phyloP scores from a whole-genome alignment of 2,888 invertebrate genomes.

The Parasteatoda lunata region DNA sequence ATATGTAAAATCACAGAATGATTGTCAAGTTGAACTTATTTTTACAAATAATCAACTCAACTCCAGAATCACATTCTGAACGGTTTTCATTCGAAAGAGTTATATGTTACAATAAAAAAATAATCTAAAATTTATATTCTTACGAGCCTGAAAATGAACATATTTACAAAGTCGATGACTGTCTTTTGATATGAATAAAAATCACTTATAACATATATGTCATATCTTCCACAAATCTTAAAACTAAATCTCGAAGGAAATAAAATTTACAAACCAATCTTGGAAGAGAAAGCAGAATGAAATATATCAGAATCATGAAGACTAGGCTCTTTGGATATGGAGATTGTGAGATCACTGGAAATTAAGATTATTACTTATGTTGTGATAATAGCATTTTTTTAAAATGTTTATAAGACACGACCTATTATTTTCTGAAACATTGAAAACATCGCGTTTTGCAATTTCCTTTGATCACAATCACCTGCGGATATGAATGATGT shows the following conservation, averaged over 20 bases:
- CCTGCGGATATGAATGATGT: slow-evolving; percentile 3
- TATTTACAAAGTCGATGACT: slow-evolving; percentile 12
- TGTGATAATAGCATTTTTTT: too few relatives aligned
- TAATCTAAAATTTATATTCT: neutral
- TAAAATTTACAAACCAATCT: neutral
- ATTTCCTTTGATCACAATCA: too few relatives aligned
- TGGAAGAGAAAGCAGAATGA: neutral
- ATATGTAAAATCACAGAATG: slow-evolving; percentile 29
- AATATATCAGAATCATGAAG: slow-evolving; percentile 8
- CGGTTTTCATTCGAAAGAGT: slow-evolving; percentile 4
- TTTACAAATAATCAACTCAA: slow-evolving; percentile 8
- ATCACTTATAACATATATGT: neutral
- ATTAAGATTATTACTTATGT: too few relatives aligned
- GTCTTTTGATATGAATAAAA: neutral
- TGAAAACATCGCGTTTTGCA: too few relatives aligned
- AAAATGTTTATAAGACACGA: too few relatives aligned
- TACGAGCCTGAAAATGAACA: slow-evolving; percentile 2
- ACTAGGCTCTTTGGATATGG: slow-evolving; percentile 9
- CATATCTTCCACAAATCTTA: neutral
- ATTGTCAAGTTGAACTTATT: slow-evolving; percentile 30
- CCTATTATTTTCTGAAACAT: too few relatives aligned
- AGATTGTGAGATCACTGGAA: too few relatives aligned
- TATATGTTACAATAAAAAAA: slow-evolving; percentile 22
- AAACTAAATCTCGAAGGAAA: slow-evolving; percentile 10
- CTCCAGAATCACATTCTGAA: neutral